Evolutionary conservation across 2,888 invertebrate genomes (phyloP), one percentile per base, ranked within the genome.

Genomic region (Campopleginae sp.): DNA sequence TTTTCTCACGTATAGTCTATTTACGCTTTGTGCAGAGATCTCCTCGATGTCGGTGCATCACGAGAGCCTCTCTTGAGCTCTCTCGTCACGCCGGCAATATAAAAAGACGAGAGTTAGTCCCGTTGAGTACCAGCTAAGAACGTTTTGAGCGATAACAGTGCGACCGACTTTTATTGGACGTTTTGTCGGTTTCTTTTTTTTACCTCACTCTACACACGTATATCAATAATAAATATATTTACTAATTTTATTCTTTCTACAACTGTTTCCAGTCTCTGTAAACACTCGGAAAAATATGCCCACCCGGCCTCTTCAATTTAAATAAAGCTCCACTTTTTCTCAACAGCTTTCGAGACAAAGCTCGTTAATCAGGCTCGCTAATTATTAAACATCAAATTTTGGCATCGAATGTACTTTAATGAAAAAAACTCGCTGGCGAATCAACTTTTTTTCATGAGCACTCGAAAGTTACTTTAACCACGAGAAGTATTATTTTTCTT

Each of bases 101-200:
- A 81, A 77, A 51, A 23, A 71, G 48, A 66, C 65, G 48, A 66
- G 23, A 23, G 23, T 65, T 51, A 31, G 77, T 85, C 70, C 79
- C 79, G 76, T 84, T 78, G 83, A 81, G 87, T 81, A 87, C 88
- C 86, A 87, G 85, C 72, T 75, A 83, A 89, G 91, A 88, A 89
- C 88, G 89, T 89, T 91, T 88, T 86, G 85, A 76, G 87, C 88
- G 91, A 92, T 92, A 92, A 92, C 90, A 54, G 65, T 65, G 46
- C 70, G 78, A 74, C 85, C 85, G 76, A 80, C 76, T 89, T 91
- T 89, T 90, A 91, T 91, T 90, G 88, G 85, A 88, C 87, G 86
- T 82, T 80, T 71, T 76, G 89, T 84, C 88, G 88, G 88, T 83
- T 51, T 85, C 87, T 88, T 89, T 88, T 77, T 76, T 68, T 27